Evolutionary conservation across 2,888 invertebrate genomes (phyloP), one percentile per base, ranked within the genome.

Genomic region (Stenchaetothrips biformis): DNA sequence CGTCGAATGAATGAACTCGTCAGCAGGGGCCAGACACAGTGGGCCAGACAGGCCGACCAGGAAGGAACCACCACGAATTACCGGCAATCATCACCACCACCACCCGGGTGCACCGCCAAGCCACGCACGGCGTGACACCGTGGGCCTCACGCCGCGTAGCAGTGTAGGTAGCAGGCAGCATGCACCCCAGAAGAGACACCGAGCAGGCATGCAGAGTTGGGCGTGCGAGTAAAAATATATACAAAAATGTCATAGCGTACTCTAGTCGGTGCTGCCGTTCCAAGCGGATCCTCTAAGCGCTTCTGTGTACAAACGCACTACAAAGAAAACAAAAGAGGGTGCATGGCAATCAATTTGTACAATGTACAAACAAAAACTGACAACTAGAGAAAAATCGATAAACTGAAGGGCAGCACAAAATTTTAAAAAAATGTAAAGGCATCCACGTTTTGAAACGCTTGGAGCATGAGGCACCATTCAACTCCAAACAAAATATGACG

Each of bases 321-420:
- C 82, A 82, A 82, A 82, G 82, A 74, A 74, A 83, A 82, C 80
- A 80, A 79, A 80, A 67, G 53, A 81, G 79, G 81, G 74, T 80
- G 79, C 80, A 83, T 81, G 80, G 83, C 81, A 83, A 83, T 81
- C 80, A 80, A 83, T 82, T 82, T 81, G 82, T 62, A 81, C 81
- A 74, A 21, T 59, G 78, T 49, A 81, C 59, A 82, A 79, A 82
- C 81, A 81, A 81, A 25, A 48, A 49, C 67, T 81, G 53, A 77
- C 80, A 78, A 77, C 79, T 78, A 62, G 79, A 81, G 80, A 77
- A 81, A 83, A 83, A 82, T 83, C 82, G 82, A 82, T 81, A 82
- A 80, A 81, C 79, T 81, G 82, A 81, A 80, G 80, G 80, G 78
- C 80, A 79, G 67, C 67, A 74, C 67, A 74, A 74, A 74, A 25